phyloP scores from a whole-genome alignment of 2,113 vertebrate genomes.

The Emydura subglobosa region DNA sequence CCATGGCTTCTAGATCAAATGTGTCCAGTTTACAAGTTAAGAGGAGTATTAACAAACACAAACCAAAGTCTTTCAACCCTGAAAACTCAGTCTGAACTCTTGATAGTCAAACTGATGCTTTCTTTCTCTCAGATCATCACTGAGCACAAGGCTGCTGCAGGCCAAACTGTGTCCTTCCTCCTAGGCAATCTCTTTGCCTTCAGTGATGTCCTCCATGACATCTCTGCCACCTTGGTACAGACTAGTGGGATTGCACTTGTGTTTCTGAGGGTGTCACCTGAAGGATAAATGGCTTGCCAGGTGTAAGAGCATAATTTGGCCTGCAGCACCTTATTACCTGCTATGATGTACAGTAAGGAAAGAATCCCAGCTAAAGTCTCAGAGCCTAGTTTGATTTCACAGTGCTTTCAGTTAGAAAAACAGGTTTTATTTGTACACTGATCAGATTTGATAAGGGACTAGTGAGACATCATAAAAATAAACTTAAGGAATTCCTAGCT shows the following conservation, averaged over 20 bases:
- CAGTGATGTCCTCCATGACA: rapidly evolving
- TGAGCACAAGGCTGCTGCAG: rapidly evolving
- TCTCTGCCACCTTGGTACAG: not conserved
- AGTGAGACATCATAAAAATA: rapidly evolving
- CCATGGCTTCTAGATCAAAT: not conserved
- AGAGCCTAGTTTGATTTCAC: rapidly evolving
- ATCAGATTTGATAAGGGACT: not conserved
- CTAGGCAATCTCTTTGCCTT: not conserved
- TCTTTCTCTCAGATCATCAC: not conserved
- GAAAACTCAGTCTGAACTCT: no score
- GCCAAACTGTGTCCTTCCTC: not conserved
- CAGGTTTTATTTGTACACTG: no score
- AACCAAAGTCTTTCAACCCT: no score
- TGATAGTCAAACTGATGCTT: not conserved
- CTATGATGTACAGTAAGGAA: not conserved
- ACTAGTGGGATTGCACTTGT: rapidly evolving
- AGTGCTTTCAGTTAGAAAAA: not conserved
- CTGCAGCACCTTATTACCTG: not conserved
- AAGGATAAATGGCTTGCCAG: not conserved
- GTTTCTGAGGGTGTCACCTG: not conserved
- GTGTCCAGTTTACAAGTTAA: not conserved
- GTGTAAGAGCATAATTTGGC: not conserved
- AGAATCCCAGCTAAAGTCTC: not conserved
- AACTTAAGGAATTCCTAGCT: rapidly evolving
- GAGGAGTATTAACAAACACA: not conserved